phyloP scores from a whole-genome alignment of 2,113 vertebrate species.

The Pitta sordida region DNA sequence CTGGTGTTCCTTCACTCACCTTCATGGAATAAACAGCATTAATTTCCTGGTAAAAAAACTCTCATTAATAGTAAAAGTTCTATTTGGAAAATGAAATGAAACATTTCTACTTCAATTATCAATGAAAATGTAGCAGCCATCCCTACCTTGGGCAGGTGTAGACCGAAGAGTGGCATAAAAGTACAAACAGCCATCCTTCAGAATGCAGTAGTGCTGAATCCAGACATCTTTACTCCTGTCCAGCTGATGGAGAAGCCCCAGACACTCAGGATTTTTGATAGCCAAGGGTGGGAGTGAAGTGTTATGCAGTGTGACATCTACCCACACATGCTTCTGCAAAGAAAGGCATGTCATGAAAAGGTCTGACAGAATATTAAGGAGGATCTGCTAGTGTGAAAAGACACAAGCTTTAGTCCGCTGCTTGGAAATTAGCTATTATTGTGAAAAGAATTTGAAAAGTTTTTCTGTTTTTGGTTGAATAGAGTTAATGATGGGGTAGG shows the following conservation, averaged over 20 bases:
- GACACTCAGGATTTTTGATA: constrained; percentile 87
- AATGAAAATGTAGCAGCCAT: background rate
- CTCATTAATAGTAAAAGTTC: background rate
- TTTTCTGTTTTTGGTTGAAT: background rate
- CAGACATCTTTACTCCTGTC: constrained; percentile 79
- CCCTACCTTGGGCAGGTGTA: constrained; percentile 82
- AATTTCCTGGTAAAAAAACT: background rate
- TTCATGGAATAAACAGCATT: background rate
- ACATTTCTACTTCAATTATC: background rate
- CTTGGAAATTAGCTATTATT: background rate
- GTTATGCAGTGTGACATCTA: constrained; percentile 88
- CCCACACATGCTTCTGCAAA: constrained; percentile 87
- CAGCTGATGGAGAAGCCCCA: constrained; percentile 86
- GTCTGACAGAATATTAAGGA: background rate
- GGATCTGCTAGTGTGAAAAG: background rate
- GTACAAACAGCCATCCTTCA: constrained; percentile 89
- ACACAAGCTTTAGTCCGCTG: background rate
- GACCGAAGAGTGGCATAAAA: constrained; percentile 85
- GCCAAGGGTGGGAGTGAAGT: constrained; percentile 86
- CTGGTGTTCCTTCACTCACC: background rate
- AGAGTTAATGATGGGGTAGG: background rate
- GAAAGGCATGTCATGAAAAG: background rate
- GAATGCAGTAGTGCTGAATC: constrained; percentile 85
- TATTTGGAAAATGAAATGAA: background rate
- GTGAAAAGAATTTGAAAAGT: background rate